phyloP scores from a whole-genome alignment of 2,113 vertebrate species.

The Oreocharis arfaki region DNA sequence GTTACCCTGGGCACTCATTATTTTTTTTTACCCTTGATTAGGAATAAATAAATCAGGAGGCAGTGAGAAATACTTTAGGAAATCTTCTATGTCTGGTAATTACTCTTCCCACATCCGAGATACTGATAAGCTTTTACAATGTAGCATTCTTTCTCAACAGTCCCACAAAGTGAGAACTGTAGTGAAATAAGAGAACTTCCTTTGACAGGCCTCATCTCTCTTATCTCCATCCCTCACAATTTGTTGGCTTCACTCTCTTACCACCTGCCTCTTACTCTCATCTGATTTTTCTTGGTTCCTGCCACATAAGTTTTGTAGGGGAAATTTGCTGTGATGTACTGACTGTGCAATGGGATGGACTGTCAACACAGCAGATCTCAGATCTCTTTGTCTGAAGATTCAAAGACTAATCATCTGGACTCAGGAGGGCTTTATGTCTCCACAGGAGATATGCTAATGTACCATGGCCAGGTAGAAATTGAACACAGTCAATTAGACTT shows the following conservation, averaged over 20 bases:
- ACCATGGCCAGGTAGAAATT: neutral
- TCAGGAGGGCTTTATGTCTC: neutral
- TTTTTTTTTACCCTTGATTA: neutral
- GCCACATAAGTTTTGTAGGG: neutral
- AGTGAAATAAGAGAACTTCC: neutral
- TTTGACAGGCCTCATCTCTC: neutral
- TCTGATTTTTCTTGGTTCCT: neutral
- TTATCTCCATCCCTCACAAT: neutral
- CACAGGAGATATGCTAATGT: neutral
- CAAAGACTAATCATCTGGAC: neutral
- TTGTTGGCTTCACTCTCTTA: neutral
- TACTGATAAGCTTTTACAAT: neutral
- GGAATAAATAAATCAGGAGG: neutral
- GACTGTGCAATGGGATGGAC: neutral
- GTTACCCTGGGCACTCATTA: neutral
- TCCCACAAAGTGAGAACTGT: neutral
- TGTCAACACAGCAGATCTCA: neutral
- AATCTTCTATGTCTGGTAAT: neutral
- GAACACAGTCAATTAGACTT: neutral
- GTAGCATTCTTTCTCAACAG: neutral
- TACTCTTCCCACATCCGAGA: neutral
- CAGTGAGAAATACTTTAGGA: neutral
- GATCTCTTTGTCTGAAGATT: neutral
- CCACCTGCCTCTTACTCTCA: neutral
- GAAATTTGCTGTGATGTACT: neutral